Base-by-base conservation (phyloP, 2,888 invertebrate genomes). In the Drosophila diplacantha region DNA sequence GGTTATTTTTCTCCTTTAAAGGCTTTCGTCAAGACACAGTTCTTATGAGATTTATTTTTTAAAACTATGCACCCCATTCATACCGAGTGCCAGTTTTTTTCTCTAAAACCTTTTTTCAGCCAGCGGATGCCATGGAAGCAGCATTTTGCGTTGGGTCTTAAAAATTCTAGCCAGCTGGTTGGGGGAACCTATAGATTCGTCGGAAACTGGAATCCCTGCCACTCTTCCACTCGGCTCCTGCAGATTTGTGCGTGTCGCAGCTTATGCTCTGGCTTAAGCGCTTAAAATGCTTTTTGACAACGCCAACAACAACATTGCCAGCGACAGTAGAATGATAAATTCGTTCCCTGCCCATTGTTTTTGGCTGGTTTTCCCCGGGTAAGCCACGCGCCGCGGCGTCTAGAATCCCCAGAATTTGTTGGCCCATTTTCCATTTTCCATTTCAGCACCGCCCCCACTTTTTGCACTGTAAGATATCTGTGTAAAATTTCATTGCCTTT, bases 271-370 rank as follows among this genome's bases (percentile, higher is more conserved):
- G 49, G 71, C 59, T 80, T 83, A 80, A 70, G 77, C 67, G 80
- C 84, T 83, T 80, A 80, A 80, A 83, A 79, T 81, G 83, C 70
- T 83, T 79, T 83, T 70, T 81, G 71, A 76, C 80, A 75, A 69
- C 71, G 67, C 24, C 44, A 62, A 46, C 44, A 68, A 46, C 39
- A 44, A 38, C 34, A 26, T 14, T 22, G 29, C 4, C 37, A 34
- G 44, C 39, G 53, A 9, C 29, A 59, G 59, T 18, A 56, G 50
- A 77, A 78, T 75, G 73, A 78, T 81, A 83, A 81, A 78, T 83
- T 83, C 69, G 59, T 63, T 71, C 47, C 72, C 70, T 50, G 53
- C 53, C 76, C 47, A 56, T 55, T 58, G 56, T 51, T 61, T 56
- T 22, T 62, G 37, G 35, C 43, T 31, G 37, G 56, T 49, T 58